Percentiles rank a stretch among this genome's conserved stretches.
Evolutionary conservation across 2,797 vertebrate genomes (phyloP).

Genomic region (Vespertilio murinus): DNA sequence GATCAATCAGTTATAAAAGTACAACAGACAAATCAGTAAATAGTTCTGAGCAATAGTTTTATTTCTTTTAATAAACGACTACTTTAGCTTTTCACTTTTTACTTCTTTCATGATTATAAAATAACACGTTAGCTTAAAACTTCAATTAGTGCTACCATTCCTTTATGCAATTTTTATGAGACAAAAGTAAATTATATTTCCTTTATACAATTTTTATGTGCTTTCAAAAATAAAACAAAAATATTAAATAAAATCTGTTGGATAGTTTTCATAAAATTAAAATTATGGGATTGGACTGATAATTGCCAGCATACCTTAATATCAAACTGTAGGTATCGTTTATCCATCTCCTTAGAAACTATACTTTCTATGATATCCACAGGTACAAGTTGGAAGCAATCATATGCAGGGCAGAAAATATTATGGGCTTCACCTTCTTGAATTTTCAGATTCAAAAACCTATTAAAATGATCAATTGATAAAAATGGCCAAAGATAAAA

Average conservation of each 20-base stretch:
- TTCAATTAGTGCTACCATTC: constrained; percentile 16
- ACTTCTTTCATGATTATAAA: constrained; percentile 35
- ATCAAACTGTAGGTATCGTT: constrained; percentile 97
- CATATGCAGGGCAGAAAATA: constrained; percentile 98
- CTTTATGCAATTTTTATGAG: not conserved
- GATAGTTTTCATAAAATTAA: constrained; percentile 42
- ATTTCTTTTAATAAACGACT: not conserved
- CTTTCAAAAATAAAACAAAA: constrained; percentile 47
- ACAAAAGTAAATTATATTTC: not conserved
- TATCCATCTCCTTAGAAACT: constrained; percentile 99
- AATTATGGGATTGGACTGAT: constrained; percentile 57
- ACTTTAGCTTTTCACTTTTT: constrained; percentile 22
- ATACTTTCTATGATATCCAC: constrained; percentile 99
- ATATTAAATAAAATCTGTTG: not conserved
- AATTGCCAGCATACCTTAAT: constrained; percentile 91
- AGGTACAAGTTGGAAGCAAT: constrained; percentile 98
- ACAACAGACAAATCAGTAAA: not conserved
- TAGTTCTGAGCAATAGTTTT: constrained; percentile 7
- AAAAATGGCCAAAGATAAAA: constrained; percentile 58
- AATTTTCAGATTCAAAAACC: constrained; percentile 99
- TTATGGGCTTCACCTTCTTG: constrained; percentile 99
- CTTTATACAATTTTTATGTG: not conserved
- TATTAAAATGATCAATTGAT: constrained; percentile 80
- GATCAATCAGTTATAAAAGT: constrained; percentile 34
- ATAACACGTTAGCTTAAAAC: constrained; percentile 31